Conservation (phyloP, 2,797 vertebrate genomes). For the Amniataba percoides region DNA sequence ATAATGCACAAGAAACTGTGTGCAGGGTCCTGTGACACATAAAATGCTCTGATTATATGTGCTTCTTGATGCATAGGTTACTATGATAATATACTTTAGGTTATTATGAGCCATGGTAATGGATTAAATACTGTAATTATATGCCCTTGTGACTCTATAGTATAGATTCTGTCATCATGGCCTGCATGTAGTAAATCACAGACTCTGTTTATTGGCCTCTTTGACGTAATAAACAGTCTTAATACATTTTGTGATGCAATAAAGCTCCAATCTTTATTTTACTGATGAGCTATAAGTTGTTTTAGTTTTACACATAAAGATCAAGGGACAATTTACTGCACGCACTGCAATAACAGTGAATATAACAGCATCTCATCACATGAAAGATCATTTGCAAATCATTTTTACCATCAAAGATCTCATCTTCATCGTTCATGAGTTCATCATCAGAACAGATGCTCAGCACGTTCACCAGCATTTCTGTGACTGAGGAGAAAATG, state of each 20-base stretch:
- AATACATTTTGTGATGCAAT: neutral
- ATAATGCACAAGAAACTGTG: neutral
- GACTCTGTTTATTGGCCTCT: neutral
- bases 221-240: neutral
- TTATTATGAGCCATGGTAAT: neutral
- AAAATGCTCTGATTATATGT: neutral
- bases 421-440: constrained; percentile 96
- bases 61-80: neutral
- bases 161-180: neutral
- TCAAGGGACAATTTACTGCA: neutral
- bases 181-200: constrained; percentile 1
- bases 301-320: neutral
- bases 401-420: constrained; percentile 95
- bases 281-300: neutral
- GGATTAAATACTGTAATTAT: neutral
- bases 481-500: constrained; percentile 89
- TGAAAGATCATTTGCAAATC: constrained; percentile 2
- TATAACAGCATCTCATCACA: neutral
- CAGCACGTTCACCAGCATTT: constrained; percentile 98
- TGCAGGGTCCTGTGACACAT: neutral
- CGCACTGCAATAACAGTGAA: neutral
- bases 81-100: neutral
- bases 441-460: constrained; percentile 99
- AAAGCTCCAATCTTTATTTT: neutral
- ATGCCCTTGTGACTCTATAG: no score